Evolutionary conservation across 2,797 vertebrate genomes (phyloP).

Genomic region (Hozukius guyotensis): DNA sequence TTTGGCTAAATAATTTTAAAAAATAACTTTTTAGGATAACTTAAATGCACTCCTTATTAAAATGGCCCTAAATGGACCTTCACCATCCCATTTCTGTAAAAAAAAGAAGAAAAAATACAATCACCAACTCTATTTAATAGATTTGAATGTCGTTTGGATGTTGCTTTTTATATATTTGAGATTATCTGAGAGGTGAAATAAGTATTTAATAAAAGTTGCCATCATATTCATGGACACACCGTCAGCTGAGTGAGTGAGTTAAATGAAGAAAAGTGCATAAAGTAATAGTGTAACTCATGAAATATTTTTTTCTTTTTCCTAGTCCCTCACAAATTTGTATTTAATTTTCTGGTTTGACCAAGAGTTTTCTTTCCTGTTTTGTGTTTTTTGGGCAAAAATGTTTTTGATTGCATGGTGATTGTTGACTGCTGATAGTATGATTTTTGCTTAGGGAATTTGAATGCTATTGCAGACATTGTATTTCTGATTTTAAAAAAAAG

Average conservation of each 20-base stretch:
- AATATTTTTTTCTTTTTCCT: not conserved
- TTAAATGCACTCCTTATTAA: constrained; percentile 31
- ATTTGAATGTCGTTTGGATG: constrained; percentile 28
- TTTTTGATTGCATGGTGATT: constrained; percentile 64
- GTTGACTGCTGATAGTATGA: constrained; percentile 53
- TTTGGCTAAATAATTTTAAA: constrained; percentile 13
- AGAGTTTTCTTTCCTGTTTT: constrained; percentile 53
- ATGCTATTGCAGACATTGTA: constrained; percentile 40
- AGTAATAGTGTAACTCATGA: constrained; percentile 31
- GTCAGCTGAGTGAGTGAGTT: constrained; percentile 22
- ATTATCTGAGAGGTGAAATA: constrained; percentile 40
- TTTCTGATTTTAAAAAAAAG: constrained; percentile 52
- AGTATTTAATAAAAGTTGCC: constrained; percentile 23
- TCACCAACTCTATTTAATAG: constrained; percentile 50
- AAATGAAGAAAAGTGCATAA: constrained; percentile 14
- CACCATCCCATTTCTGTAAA: constrained; percentile 4
- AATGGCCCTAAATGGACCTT: not conserved
- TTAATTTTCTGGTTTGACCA: constrained; percentile 61
- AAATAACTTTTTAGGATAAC: not conserved
- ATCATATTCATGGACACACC: constrained; percentile 26
- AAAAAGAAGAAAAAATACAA: constrained; percentile 27
- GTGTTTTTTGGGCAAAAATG: constrained; percentile 27
- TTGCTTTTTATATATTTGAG: constrained; percentile 49
- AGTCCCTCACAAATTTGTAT: constrained; percentile 31
- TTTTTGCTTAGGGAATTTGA: constrained; percentile 49